Evolutionary conservation across 1,140 invertebrate genomes (phyloP).

Genomic region (Drosophila guanche): DNA sequence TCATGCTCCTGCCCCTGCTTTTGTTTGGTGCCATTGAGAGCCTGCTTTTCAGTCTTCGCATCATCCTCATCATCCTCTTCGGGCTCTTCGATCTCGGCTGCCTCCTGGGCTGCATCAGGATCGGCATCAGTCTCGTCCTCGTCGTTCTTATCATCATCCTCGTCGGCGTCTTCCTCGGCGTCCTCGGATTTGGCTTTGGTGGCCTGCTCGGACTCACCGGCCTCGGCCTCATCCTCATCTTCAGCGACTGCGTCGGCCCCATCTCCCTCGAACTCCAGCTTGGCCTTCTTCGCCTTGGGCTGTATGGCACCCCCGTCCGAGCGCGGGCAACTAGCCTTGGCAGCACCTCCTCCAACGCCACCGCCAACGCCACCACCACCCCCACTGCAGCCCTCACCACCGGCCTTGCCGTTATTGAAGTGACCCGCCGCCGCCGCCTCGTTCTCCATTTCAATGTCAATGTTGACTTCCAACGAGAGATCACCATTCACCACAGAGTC

Average conservation of each 20-base stretch:
- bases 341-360: not conserved
- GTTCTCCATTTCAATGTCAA: slow-evolving; percentile 89
- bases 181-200: slow-evolving; percentile 18
- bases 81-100: slow-evolving; percentile 59
- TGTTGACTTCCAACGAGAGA: slow-evolving; percentile 87
- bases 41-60: slow-evolving; percentile 39
- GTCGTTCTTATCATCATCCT: slow-evolving; percentile 31
- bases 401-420: slow-evolving; percentile 84
- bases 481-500: slow-evolving; percentile 86
- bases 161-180: not conserved
- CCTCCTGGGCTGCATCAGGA: slow-evolving; percentile 41
- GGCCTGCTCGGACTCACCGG: slow-evolving; percentile 14
- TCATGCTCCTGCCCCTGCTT: slow-evolving; percentile 1
- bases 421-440: slow-evolving; percentile 73
- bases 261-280: slow-evolving; percentile 65
- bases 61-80: slow-evolving; percentile 53
- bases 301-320: slow-evolving; percentile 41
- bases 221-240: slow-evolving; percentile 30
- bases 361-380: not conserved
- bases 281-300: slow-evolving; percentile 78
- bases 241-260: slow-evolving; percentile 8
- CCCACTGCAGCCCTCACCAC: slow-evolving; percentile 23
- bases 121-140: slow-evolving; percentile 44
- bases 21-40: slow-evolving; percentile 56
- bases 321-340: slow-evolving; percentile 58